Conservation (phyloP, 2,888 invertebrate genomes). For the Salpingus planirostris region DNA sequence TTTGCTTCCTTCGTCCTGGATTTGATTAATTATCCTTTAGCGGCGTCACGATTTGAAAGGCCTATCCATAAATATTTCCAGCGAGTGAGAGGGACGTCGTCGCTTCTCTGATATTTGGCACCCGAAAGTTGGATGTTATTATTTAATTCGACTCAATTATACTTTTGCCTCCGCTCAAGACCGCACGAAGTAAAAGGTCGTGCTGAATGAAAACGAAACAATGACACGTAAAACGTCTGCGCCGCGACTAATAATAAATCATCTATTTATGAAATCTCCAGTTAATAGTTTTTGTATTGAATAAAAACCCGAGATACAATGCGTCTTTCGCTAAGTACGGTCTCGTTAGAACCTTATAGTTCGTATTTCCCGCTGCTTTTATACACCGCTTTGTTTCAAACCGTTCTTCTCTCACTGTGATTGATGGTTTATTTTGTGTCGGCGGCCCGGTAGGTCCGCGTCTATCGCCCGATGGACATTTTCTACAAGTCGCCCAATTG, state of each 20-base stretch:
- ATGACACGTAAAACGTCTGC: conserved; percentile 19
- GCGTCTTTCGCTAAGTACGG: conserved; percentile 34
- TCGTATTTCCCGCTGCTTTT: conserved; percentile 41
- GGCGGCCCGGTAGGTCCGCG: conserved; percentile 40
- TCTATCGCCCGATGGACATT: conserved; percentile 31
- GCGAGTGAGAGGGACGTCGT: too few relatives aligned
- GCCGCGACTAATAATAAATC: conserved; percentile 33
- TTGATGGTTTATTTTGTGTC: conserved; percentile 44
- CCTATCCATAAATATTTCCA: conserved; percentile 14
- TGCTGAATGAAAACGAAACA: too few relatives aligned
- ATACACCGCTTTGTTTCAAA: conserved; percentile 39
- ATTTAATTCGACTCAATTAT: conserved; percentile 12
- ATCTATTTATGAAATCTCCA: conserved; percentile 37
- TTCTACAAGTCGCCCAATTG: too few relatives aligned
- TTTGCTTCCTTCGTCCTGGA: conserved; percentile 11
- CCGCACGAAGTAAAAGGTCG: conserved; percentile 12
- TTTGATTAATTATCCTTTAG: conserved; percentile 13
- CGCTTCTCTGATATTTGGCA: too few relatives aligned
- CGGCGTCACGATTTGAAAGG: conserved; percentile 14
- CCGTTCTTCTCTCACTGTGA: conserved; percentile 37
- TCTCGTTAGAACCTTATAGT: conserved; percentile 38
- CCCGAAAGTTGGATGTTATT: conserved; percentile 10
- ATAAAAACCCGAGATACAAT: conserved; percentile 34
- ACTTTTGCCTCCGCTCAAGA: conserved; percentile 3
- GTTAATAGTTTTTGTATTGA: conserved; percentile 34